Evolutionary conservation across 2,113 vertebrate genomes (phyloP).

Genomic region (Peromyscus leucopus): DNA sequence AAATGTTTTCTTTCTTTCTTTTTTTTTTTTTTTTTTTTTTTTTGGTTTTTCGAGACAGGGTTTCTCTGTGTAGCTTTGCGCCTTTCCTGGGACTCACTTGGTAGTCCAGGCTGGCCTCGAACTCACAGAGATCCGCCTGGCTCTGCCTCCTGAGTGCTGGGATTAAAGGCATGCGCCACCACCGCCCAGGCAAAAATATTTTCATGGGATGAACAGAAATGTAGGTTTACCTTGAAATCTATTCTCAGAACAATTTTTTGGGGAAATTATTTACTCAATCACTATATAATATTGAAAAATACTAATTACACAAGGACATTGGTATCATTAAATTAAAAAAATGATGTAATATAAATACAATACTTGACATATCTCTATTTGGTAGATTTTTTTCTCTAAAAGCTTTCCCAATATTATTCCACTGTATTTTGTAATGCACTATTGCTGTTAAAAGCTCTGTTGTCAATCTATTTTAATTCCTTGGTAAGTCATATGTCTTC

Average conservation of each 20-base stretch:
- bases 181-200: not conserved
- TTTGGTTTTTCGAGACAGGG: no score
- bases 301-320: not conserved
- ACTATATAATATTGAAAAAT: not conserved
- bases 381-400: not conserved
- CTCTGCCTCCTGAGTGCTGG: no score
- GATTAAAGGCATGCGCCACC: no score
- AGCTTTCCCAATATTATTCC: not conserved
- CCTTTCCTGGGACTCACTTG: no score
- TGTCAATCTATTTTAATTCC: not conserved
- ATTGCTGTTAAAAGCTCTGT: not conserved
- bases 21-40: no score
- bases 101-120: no score
- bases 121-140: no score
- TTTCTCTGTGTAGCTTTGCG: no score
- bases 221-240: not conserved
- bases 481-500: not conserved
- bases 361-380: not conserved
- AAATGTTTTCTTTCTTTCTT: fast-evolving
- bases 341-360: not conserved
- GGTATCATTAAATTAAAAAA: not conserved
- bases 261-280: not conserved
- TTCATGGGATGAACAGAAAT: not conserved
- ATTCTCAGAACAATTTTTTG: not conserved
- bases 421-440: not conserved